These are phyloP conservation scores for Teleopsis dalmanni DNA, from an alignment of 1,140 invertebrate genomes.

Conservation along the genomic window DNA sequence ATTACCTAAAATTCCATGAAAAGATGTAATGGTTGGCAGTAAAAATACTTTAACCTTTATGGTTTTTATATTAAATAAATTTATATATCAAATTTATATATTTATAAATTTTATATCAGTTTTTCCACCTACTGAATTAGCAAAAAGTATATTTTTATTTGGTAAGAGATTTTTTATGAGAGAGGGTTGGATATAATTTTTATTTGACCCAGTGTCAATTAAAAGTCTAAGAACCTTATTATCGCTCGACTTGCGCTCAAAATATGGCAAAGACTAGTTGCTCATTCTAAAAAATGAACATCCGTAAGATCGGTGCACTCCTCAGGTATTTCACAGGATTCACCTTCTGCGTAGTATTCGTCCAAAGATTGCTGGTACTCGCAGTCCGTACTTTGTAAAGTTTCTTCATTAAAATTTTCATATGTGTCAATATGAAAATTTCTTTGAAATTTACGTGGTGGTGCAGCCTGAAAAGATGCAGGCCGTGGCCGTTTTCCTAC, in stretches of 20 bases:
- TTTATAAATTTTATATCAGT: too few species aligned
- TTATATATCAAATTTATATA: not conserved
- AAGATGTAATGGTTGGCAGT: not conserved
- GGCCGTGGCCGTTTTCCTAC: too few species aligned
- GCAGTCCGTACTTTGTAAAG: too few species aligned
- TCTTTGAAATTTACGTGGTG: not conserved
- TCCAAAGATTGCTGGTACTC: not conserved
- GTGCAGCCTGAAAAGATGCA: too few species aligned
- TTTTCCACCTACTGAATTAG: constrained; percentile 7
- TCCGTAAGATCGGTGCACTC: not conserved
- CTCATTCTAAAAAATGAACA: constrained; percentile 14
- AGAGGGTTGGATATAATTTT: constrained; percentile 10
- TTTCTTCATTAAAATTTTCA: not conserved
- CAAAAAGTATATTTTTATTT: constrained; percentile 5
- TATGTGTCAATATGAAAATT: not conserved
- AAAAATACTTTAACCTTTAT: constrained; percentile 11
- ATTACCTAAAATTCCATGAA: constrained; percentile 3
- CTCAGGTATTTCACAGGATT: not conserved
- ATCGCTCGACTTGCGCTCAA: constrained; percentile 1
- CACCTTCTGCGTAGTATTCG: not conserved
- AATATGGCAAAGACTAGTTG: not conserved
- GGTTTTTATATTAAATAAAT: constrained; percentile 5
- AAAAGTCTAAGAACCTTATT: constrained; percentile 8
- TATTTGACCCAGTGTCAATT: constrained; percentile 11
- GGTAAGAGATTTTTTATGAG: constrained; percentile 2